A percentile compares a stretch with the other conserved stretches of the same genome.
Conservation (phyloP, 1,140 invertebrate species). For the Drosophila mojavensis region DNA sequence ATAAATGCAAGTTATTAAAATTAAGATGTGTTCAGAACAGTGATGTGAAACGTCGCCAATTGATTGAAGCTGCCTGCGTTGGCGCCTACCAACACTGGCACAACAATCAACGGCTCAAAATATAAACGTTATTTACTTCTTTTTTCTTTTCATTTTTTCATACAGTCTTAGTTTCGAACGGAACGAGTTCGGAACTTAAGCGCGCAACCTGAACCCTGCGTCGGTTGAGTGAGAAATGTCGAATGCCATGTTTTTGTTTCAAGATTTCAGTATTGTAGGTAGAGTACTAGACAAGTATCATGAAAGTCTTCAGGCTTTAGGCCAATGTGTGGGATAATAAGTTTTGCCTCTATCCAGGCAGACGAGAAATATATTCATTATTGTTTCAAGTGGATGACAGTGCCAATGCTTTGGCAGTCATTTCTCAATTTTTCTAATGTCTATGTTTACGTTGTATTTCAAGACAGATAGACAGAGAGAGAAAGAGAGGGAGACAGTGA, state of each 20-base stretch:
- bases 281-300: conserved; percentile 15
- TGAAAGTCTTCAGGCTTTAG: conserved; percentile 19
- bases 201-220: conserved; percentile 64
- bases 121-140: too few relatives aligned
- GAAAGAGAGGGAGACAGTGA: background rate
- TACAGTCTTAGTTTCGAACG: conserved; percentile 78
- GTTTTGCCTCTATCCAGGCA: conserved; percentile 3
- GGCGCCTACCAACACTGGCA: conserved; percentile 22
- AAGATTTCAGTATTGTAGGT: background rate
- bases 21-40: conserved; percentile 31
- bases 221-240: conserved; percentile 61
- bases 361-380: background rate
- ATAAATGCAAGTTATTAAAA: conserved; percentile 15
- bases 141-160: background rate
- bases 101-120: conserved; percentile 54
- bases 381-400: conserved; percentile 27
- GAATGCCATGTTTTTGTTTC: conserved; percentile 30
- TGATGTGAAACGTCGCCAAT: conserved; percentile 33
- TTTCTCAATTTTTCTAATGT: conserved; percentile 62
- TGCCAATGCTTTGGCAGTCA: conserved; percentile 38
- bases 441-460: conserved; percentile 59
- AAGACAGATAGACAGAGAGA: background rate
- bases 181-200: conserved; percentile 78
- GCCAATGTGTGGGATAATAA: conserved; percentile 14
- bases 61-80: conserved; percentile 29